Evolutionary conservation across 2,113 vertebrate species (phyloP).

Genomic region (Ploceus nigricollis): DNA sequence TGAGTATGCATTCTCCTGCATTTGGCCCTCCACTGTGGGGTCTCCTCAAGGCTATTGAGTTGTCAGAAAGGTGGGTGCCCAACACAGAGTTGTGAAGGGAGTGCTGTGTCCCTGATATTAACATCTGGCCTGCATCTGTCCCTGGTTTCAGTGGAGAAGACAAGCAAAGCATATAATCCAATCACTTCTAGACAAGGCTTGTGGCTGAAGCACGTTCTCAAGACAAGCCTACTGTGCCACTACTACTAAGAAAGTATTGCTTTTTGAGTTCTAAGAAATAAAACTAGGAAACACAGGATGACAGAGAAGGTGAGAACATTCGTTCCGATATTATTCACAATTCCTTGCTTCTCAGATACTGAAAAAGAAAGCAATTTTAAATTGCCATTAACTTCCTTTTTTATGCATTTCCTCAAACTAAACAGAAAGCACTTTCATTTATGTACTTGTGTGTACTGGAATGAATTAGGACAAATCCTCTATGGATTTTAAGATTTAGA

Average conservation of each 20-base stretch:
- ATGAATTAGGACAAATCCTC: neutral
- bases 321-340: neutral
- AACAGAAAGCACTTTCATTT: neutral
- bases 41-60: neutral
- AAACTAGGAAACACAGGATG: neutral
- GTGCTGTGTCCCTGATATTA: neutral
- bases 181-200: neutral
- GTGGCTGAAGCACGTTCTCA: neutral
- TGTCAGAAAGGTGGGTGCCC: neutral
- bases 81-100: neutral
- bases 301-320: neutral
- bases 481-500: neutral
- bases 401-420: neutral
- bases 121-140: slow-evolving; percentile 5
- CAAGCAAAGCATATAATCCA: neutral
- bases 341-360: neutral
- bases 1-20: neutral
- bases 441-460: neutral
- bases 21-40: neutral
- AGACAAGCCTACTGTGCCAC: neutral
- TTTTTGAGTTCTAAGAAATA: neutral
- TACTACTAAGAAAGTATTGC: neutral
- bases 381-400: neutral
- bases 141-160: neutral
- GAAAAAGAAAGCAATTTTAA: neutral